Evolutionary conservation across 2,888 invertebrate species (phyloP).

Genomic region (Callinectes sapidus): DNA sequence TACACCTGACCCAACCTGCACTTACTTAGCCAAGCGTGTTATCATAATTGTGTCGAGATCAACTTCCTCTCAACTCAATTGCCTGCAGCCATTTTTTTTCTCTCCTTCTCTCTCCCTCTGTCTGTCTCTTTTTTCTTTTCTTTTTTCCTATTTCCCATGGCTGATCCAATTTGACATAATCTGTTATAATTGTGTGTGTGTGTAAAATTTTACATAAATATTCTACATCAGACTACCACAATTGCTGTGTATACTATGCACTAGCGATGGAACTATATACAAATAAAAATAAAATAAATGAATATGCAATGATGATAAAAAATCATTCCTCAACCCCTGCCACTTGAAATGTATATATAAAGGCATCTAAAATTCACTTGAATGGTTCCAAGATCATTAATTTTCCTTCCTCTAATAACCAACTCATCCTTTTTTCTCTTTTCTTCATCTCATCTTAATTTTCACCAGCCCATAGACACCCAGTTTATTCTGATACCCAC

Average conservation of each 20-base stretch:
- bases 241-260: background rate
- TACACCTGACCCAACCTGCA: background rate
- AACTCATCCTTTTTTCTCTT: too few relatives aligned
- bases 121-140: background rate
- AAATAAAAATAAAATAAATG: constrained; percentile 7
- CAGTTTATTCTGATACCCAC: background rate
- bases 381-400: too few relatives aligned
- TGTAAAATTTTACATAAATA: background rate
- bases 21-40: background rate
- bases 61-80: background rate
- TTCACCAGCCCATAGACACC: too few relatives aligned
- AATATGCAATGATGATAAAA: background rate
- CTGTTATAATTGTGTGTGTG: background rate
- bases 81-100: background rate
- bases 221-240: background rate
- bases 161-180: background rate
- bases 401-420: too few relatives aligned
- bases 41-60: background rate
- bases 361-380: too few relatives aligned
- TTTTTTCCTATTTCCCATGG: background rate
- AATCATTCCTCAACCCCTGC: too few relatives aligned
- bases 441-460: too few relatives aligned
- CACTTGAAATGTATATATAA: too few relatives aligned
- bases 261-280: background rate
- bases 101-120: background rate